phyloP scores from a whole-genome alignment of 1,140 invertebrate genomes.

The Aphaenogaster rudis region DNA sequence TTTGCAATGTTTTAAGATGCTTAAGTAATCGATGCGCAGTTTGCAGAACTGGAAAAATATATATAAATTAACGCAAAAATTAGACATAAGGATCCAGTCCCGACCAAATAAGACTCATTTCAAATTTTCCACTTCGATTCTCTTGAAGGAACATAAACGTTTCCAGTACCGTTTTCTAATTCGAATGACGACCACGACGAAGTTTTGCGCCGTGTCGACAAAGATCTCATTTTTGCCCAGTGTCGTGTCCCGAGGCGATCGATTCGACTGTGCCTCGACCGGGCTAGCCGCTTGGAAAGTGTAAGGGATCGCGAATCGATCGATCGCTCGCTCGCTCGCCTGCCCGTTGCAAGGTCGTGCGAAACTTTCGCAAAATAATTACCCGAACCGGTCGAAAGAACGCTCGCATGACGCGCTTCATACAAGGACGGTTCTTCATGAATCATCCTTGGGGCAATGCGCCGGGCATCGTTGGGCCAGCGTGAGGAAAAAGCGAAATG shows the following conservation, averaged over 20 bases:
- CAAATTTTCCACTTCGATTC: neutral
- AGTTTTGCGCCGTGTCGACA: neutral
- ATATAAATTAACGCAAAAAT: too few species aligned
- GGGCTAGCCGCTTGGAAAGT: constrained; percentile 4
- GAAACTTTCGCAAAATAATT: constrained; percentile 70
- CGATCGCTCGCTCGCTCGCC: neutral
- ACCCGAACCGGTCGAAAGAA: constrained; percentile 61
- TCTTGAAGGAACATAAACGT: neutral
- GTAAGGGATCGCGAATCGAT: constrained; percentile 47
- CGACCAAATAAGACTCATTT: too few species aligned
- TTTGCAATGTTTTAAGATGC: too few species aligned
- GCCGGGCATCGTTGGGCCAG: neutral
- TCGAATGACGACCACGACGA: neutral
- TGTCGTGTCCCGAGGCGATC: neutral
- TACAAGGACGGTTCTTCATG: constrained; percentile 56
- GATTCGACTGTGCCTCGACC: neutral
- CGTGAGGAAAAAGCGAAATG: neutral
- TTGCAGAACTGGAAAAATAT: too few species aligned
- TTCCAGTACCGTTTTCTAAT: neutral
- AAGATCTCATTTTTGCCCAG: neutral
- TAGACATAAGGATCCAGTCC: too few species aligned
- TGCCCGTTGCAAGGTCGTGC: constrained; percentile 27
- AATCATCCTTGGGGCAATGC: constrained; percentile 53
- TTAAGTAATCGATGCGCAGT: too few species aligned
- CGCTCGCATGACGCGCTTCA: constrained; percentile 28